Evolutionary conservation across 2,888 invertebrate species (phyloP).

Genomic region (Pharmacophagus antenor): DNA sequence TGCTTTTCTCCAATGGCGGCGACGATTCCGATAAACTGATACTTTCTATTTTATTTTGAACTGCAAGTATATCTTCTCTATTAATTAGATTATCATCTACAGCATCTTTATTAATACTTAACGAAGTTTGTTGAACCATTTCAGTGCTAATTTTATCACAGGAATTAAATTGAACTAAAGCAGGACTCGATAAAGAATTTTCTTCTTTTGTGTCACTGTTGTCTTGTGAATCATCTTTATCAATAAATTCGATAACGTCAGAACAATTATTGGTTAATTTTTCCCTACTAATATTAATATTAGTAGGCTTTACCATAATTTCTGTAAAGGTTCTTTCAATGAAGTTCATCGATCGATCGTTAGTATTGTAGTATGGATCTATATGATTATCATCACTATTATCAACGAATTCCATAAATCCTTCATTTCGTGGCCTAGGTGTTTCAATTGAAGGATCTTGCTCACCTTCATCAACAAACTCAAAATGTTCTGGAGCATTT

Average conservation of each 20-base stretch:
- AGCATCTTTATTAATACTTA: constrained; percentile 24
- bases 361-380: constrained; percentile 60
- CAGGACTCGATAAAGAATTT: constrained; percentile 30
- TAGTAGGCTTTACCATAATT: constrained; percentile 56
- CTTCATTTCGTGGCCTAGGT: constrained; percentile 60
- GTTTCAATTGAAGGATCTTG: constrained; percentile 87
- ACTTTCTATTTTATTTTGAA: constrained; percentile 48
- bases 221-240: constrained; percentile 39
- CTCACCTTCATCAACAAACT: constrained; percentile 93
- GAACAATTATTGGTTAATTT: constrained; percentile 31
- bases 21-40: constrained; percentile 59
- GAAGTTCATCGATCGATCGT: constrained; percentile 79
- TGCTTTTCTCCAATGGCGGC: constrained; percentile 51
- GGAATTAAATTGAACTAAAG: constrained; percentile 41
- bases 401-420: constrained; percentile 72
- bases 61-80: constrained; percentile 37
- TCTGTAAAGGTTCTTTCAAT: constrained; percentile 75
- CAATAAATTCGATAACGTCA: constrained; percentile 39
- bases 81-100: constrained; percentile 34
- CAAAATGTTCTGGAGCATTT: constrained; percentile 88
- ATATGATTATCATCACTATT: constrained; percentile 74
- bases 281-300: constrained; percentile 33
- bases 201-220: constrained; percentile 36
- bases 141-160: constrained; percentile 41
- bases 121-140: constrained; percentile 25